Evolutionary conservation across 2,113 vertebrate genomes (phyloP), one percentile per base, ranked within the genome.

Genomic region (Pterocles burchelli): DNA sequence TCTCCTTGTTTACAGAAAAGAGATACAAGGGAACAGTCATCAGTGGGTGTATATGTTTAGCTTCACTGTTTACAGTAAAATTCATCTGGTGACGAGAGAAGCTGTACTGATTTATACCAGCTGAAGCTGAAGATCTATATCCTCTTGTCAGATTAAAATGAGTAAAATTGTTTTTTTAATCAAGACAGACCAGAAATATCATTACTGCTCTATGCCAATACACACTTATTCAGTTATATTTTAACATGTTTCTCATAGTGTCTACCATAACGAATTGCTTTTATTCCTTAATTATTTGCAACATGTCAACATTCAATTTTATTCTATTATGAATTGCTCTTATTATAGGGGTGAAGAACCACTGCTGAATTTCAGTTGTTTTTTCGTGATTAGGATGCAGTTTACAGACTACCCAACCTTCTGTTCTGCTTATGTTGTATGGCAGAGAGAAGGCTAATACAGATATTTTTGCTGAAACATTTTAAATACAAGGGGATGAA

Each of bases 401-500:
- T 36, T 71, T 77, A 58, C 36, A 46, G 58, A 41, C n/a, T 31
- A 71, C 33, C 17, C 17, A 68, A 9, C 16, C 61, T 95, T 74
- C 45, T 89, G 31, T 54, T 72, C 38, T 82, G 26, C 10, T 72
- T 80, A 16, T 33, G 21, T 21, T 72, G 5, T 28, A 55, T 21
- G 28, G 38, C 43, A 91, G 49, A 79, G 41, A 87, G 63, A 58
- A 73, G 17, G 49, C 20, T 41, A 88, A 85, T 36, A 29, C 7
- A 90, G 75, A 22, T 70, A 96, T 72, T 97, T 86, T 63, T 88
- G 36, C 33, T 61, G 45, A 95, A 78, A 34, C 49, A 58, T 72
- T 96, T 94, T 94, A 90, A 95, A 93, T 85, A 93, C 46, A 79
- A 89, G n/a, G 31, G 49, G 72, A 49, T 88, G n/a, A 94, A 95